Evolutionary conservation across 2,888 invertebrate genomes (phyloP).

Genomic region (Drosophila mayaguana): DNA sequence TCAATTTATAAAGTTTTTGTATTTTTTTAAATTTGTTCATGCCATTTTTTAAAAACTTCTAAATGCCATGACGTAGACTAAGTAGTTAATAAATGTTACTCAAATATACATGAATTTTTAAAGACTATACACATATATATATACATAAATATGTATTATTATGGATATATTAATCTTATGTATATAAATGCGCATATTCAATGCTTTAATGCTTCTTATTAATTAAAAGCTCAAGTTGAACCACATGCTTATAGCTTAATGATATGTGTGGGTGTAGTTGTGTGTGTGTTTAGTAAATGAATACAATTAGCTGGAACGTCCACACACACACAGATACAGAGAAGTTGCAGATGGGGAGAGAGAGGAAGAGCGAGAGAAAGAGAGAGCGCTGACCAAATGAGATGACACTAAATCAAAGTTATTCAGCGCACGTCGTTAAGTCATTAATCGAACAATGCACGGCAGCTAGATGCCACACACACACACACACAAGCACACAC

Average conservation of each 20-base stretch:
- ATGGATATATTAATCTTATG: too few species aligned
- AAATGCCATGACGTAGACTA: too few species aligned
- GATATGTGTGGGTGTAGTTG: conserved; percentile 20
- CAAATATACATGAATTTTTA: too few species aligned
- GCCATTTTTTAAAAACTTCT: too few species aligned
- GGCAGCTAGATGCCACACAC: conserved; percentile 54
- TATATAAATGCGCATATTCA: not conserved
- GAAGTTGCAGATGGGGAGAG: not conserved
- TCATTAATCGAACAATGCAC: conserved; percentile 80
- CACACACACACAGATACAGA: conserved; percentile 7
- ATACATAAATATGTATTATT: not conserved
- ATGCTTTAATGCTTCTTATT: conserved; percentile 49
- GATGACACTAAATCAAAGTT: conserved; percentile 79
- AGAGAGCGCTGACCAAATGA: conserved; percentile 60
- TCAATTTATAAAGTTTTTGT: too few species aligned
- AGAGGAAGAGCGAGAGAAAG: not conserved
- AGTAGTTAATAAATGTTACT: too few species aligned
- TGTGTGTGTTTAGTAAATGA: conserved; percentile 66
- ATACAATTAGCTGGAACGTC: conserved; percentile 70
- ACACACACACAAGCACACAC: conserved; percentile 21
- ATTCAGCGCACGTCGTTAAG: conserved; percentile 79
- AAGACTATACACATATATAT: too few species aligned
- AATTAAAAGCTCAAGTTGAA: conserved; percentile 61
- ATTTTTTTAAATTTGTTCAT: too few species aligned
- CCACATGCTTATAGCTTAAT: conserved; percentile 19